Conservation (phyloP, 2,888 invertebrate species). For the Morinoia aosen region DNA sequence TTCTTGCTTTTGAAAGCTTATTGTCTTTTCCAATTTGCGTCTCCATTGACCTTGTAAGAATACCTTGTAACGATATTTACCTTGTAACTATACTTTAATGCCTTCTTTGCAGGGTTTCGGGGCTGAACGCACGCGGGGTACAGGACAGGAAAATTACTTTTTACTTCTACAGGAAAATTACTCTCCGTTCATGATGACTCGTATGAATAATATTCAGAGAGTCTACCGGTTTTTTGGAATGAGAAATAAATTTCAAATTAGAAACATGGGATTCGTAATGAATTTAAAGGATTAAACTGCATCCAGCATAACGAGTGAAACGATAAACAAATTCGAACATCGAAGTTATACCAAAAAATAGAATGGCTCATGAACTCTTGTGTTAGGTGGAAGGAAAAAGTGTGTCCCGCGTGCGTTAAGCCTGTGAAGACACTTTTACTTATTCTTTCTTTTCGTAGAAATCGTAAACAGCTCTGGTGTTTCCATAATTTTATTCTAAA, state of each 20-base stretch:
- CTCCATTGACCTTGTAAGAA: not conserved
- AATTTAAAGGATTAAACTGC: no score
- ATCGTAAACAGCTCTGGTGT: not conserved
- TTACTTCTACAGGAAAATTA: not conserved
- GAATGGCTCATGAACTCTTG: not conserved
- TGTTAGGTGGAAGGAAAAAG: not conserved
- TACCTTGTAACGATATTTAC: not conserved
- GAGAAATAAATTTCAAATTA: not conserved
- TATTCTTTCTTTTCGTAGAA: not conserved
- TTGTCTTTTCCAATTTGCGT: not conserved
- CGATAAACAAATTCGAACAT: not conserved
- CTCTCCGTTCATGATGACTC: not conserved
- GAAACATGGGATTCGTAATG: not conserved
- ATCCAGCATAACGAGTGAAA: no score
- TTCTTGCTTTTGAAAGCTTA: not conserved
- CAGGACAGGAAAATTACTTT: no score
- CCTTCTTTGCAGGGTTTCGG: not conserved
- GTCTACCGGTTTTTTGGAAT: not conserved
- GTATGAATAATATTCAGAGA: not conserved
- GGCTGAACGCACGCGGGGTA: not conserved
- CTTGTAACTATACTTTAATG: not conserved
- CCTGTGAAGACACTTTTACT: not conserved
- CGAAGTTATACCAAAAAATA: not conserved
- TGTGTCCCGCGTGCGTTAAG: not conserved
- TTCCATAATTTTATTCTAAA: conserved; percentile 45